Evolutionary conservation across 35 echinoderm and acorn worm genomes (phyloP), one percentile per base, ranked within the genome.

Genomic region (Acanthaster planci): DNA sequence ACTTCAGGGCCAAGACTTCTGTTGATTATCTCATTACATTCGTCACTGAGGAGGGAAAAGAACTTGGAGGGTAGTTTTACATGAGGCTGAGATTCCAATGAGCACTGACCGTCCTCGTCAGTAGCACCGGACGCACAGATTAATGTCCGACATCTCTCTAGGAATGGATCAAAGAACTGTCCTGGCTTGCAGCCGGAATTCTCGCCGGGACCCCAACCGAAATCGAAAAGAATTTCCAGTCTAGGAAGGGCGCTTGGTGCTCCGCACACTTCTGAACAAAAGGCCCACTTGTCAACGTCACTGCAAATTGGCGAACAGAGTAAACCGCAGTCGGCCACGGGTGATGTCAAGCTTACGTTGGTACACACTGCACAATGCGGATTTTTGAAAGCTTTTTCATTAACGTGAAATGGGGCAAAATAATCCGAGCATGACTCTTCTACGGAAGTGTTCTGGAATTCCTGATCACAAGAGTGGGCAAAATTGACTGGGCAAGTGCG

Each of bases 131-230:
- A 3, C 1, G 64, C 26, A 23, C 64, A 72, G 64, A 72, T 31
- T 26, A 72, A 19, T 27, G 19, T 26, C 2, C 64, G 64, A 29
- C 64, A 72, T 72, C 84, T 67, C 21, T 84, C 39, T 7, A 92
- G 39, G 78, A 92, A 92, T 15, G 84, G 85, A 79, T 92, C 90
- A 40, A 86, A 92, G 3, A 92, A 12, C 29, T 92, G 57, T 54
- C 90, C 78, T 34, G 16, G 4, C 23, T 32, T 29, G 34, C 77
- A 80, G 38, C 37, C 39, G 9, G 75, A 86, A 3, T 67, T 12
- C 47, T 68, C 58, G 1, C 39, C 29, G 12, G 36, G 0, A 21
- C 77, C 37, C 23, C 39, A 59, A 15, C 54, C 56, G 9, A 37
- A 52, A 39, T 88, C 51, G 42, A 64, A 64, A 0, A 67, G 68